Evolutionary conservation across 2,113 vertebrate genomes (phyloP), one percentile per base, ranked within the genome.

Genomic region (Antigone vipio): DNA sequence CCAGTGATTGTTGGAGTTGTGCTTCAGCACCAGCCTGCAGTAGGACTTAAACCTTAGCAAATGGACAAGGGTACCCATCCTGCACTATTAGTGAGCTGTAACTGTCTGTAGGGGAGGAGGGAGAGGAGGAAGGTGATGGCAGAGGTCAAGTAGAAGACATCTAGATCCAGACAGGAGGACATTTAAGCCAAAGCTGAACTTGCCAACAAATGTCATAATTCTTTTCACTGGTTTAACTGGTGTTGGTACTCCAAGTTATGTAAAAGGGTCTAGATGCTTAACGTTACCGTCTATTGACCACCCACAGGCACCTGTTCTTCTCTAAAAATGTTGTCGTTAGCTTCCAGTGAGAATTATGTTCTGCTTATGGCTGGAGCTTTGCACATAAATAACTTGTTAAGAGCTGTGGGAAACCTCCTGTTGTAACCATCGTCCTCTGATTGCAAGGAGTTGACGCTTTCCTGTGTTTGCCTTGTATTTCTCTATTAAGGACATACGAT

Each of bases 351-450:
- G 73, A 88, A 35, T 72, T 12, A 13, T 8, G 9, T 19, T 92
- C 32, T 20, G 11, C 73, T 60, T 64, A 9, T 0, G 21, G 64
- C 71, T 86, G 86, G 18, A 74, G 79, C 64, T 78, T 52, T 72
- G 60, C 69, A 32, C n/a, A 12, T 71, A 69, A 88, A 59, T 52
- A 55, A 63, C n/a, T 77, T 75, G 35, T 23, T 66, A 55, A 84
- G 85, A 89, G 64, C 92, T 75, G 60, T 71, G 80, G 68, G 60
- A 81, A 92, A 38, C 40, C 90, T 92, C 74, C 53, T 52, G 64
- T 35, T 56, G 80, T 47, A 75, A 34, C 73, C 22, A 12, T 30
- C 5, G 4, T 81, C 27, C 68, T 73, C 71, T 67, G 72, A 76
- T 64, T 69, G 73, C 21, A 27, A 55, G 40, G 53, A 66, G 35